Evolutionary conservation across 2,888 invertebrate genomes (phyloP).

Genomic region (Diploptera punctata): DNA sequence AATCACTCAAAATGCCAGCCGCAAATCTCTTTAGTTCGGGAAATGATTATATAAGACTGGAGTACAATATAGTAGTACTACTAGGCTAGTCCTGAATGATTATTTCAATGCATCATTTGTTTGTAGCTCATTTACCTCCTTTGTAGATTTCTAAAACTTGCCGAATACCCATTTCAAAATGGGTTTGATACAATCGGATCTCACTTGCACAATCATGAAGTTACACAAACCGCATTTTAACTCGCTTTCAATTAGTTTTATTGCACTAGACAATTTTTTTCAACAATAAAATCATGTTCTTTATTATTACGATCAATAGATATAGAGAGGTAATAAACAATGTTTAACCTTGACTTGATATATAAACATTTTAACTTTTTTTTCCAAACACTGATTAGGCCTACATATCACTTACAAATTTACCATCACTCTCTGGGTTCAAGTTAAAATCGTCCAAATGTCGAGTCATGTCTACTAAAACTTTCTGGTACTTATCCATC

Average conservation of each 20-base stretch:
- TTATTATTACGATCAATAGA: neutral
- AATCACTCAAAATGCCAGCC: too few species aligned
- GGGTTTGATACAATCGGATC: neutral
- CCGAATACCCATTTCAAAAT: neutral
- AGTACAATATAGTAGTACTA: too few species aligned
- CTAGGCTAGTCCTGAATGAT: too few species aligned
- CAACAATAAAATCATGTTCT: neutral
- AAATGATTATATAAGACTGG: neutral
- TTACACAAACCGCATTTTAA: neutral
- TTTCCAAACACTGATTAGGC: neutral
- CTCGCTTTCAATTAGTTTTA: neutral
- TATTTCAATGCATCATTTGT: too few species aligned
- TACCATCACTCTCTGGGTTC: too few species aligned
- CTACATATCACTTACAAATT: neutral
- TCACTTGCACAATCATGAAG: slow-evolving; percentile 3
- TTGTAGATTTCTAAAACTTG: neutral
- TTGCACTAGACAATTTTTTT: neutral
- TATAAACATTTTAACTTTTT: neutral
- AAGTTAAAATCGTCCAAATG: too few species aligned
- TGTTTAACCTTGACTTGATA: neutral
- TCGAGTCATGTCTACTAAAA: too few species aligned
- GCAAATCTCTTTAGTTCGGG: neutral
- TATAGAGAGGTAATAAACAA: neutral
- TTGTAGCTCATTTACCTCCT: too few species aligned
- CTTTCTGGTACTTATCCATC: too few species aligned